Percentiles rank a stretch among this genome's conserved stretches.
phyloP scores from a whole-genome alignment of 1,140 invertebrate species.

The Drepana arcuata region DNA sequence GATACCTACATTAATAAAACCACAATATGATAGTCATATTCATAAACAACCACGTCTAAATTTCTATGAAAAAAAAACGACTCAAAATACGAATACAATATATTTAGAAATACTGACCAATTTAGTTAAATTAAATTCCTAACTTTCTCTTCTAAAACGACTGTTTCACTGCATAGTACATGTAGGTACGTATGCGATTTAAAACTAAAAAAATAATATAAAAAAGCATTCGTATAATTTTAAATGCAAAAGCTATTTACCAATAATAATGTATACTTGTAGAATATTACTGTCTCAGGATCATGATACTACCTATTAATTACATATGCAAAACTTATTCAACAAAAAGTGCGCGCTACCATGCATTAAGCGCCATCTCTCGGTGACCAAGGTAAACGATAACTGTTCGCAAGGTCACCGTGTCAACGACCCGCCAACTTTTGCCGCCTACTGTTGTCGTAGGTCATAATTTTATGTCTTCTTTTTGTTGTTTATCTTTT shows the following conservation, averaged over 20 bases:
- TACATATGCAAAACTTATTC: background rate
- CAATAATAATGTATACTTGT: background rate
- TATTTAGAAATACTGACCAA: too few relatives aligned
- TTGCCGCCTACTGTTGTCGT: conserved; percentile 68
- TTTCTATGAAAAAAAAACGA: too few relatives aligned
- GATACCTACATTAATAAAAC: too few relatives aligned
- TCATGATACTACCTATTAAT: background rate
- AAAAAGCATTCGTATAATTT: background rate
- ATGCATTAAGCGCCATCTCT: conserved; percentile 41
- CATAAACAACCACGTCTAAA: too few relatives aligned
- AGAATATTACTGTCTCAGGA: background rate
- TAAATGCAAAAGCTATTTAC: background rate
- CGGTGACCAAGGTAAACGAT: conserved; percentile 26
- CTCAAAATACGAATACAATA: too few relatives aligned
- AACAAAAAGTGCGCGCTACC: background rate
- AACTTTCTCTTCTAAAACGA: too few relatives aligned
- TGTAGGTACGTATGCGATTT: background rate
- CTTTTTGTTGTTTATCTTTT: conserved; percentile 72
- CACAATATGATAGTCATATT: too few relatives aligned
- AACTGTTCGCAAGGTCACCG: conserved; percentile 56
- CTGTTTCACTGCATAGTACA: too few relatives aligned
- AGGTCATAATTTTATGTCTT: conserved; percentile 72
- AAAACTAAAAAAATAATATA: background rate
- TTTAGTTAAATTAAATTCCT: too few relatives aligned
- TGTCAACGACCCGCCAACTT: conserved; percentile 68